These are phyloP conservation scores for Drosophila merina DNA, from an alignment of 2,888 invertebrate genomes.

Conservation along the genomic window DNA sequence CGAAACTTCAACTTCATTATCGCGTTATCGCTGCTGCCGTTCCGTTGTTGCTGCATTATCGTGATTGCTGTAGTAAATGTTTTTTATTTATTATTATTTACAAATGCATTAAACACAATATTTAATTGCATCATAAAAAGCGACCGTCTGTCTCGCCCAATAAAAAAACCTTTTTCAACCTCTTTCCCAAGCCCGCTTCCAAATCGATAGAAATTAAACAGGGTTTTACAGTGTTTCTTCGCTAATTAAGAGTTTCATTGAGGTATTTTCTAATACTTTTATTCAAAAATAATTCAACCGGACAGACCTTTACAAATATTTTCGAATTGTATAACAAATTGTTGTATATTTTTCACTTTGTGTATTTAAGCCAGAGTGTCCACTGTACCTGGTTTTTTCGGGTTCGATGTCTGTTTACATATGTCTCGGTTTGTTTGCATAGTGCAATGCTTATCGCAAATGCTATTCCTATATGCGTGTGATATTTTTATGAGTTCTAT, in stretches of 20 bases:
- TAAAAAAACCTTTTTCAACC: constrained; percentile 9
- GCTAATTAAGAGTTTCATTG: background rate
- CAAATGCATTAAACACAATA: constrained; percentile 75
- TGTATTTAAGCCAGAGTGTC: background rate
- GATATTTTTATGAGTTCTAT: constrained; percentile 68
- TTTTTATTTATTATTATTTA: constrained; percentile 72
- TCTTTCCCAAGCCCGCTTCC: background rate
- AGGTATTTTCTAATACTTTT: too few relatives aligned
- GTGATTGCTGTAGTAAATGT: constrained; percentile 46
- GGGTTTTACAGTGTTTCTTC: constrained; percentile 11
- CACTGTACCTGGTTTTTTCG: constrained; percentile 25
- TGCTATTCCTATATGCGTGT: constrained; percentile 64
- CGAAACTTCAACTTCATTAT: constrained; percentile 70
- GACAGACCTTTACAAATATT: too few relatives aligned
- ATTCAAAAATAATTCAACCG: too few relatives aligned
- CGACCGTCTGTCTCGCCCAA: constrained; percentile 39
- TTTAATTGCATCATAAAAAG: constrained; percentile 74
- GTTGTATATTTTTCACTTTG: too few relatives aligned
- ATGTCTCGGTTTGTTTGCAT: constrained; percentile 54
- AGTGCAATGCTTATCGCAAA: constrained; percentile 74
- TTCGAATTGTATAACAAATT: too few relatives aligned
- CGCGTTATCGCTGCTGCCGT: constrained; percentile 34
- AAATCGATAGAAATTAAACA: constrained; percentile 27
- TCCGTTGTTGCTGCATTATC: constrained; percentile 52
- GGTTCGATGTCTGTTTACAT: constrained; percentile 26